These are phyloP conservation scores for Scarus forsteni DNA, from an alignment of 2,797 vertebrate genomes.

Conservation along the genomic window DNA sequence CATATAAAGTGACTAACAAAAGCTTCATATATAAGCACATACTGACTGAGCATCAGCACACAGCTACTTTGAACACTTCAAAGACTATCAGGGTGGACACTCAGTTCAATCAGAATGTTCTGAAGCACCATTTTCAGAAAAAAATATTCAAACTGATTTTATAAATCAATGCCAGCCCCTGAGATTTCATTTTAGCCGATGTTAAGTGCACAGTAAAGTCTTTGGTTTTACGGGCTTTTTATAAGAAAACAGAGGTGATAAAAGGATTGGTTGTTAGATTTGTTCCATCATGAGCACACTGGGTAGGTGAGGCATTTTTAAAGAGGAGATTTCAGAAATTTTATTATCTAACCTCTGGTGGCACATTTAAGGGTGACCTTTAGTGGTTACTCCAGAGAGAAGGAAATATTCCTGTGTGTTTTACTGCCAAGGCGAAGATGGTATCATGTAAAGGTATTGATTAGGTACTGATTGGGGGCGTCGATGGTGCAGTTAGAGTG, in stretches of 20 bases:
- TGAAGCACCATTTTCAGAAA: conserved; percentile 66
- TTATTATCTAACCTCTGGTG: background rate
- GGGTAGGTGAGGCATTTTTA: conserved; percentile 27
- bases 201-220: conserved; percentile 59
- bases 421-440: background rate
- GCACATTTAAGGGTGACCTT: conserved; percentile 27
- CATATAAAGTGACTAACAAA: conserved; percentile 75
- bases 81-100: conserved; percentile 66
- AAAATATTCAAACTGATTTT: conserved; percentile 53
- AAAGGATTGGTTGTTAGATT: conserved; percentile 41
- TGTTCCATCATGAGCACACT: conserved; percentile 33
- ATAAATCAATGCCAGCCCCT: conserved; percentile 65
- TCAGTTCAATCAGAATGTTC: conserved; percentile 68
- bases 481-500: too few species aligned
- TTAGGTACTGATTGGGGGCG: background rate
- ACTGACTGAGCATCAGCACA: conserved; percentile 63
- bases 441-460: background rate
- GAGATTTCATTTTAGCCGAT: conserved; percentile 60
- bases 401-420: background rate
- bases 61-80: conserved; percentile 62
- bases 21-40: conserved; percentile 67
- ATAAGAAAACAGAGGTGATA: conserved; percentile 41
- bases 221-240: conserved; percentile 44
- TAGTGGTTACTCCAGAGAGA: background rate
- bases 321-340: conserved; percentile 6